Evolutionary conservation across 2,797 vertebrate species (phyloP).

Genomic region (Leptoclinus maculatus): DNA sequence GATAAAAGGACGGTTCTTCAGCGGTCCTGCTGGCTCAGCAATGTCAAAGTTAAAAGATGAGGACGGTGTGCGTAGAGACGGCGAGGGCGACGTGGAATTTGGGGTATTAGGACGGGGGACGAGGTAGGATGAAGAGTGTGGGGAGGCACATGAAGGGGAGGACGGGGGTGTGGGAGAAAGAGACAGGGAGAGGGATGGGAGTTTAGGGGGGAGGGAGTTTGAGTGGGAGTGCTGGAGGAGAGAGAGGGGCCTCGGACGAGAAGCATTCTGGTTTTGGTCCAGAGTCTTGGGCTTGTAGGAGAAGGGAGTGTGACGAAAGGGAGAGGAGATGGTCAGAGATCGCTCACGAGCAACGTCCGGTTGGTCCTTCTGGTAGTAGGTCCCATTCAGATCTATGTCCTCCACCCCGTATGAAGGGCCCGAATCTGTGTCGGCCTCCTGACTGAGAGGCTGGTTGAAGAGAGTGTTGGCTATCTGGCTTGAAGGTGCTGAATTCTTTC

Average conservation of each 20-base stretch:
- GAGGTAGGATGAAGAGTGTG: slow-evolving; percentile 82
- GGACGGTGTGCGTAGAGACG: slow-evolving; percentile 75
- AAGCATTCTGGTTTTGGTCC: slow-evolving; percentile 85
- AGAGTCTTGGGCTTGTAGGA: slow-evolving; percentile 81
- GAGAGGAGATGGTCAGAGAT: slow-evolving; percentile 86
- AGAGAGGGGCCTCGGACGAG: slow-evolving; percentile 83
- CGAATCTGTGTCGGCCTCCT: slow-evolving; percentile 63
- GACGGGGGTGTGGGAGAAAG: slow-evolving; percentile 84
- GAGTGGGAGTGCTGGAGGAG: slow-evolving; percentile 86
- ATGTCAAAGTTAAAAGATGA: slow-evolving; percentile 86
- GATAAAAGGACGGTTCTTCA: slow-evolving; percentile 73
- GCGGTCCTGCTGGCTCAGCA: slow-evolving; percentile 70
- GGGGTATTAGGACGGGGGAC: slow-evolving; percentile 82
- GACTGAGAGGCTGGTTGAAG: slow-evolving; percentile 74
- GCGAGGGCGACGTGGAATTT: slow-evolving; percentile 74
- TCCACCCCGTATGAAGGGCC: slow-evolving; percentile 68
- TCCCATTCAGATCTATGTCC: slow-evolving; percentile 81
- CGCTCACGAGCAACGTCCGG: slow-evolving; percentile 80
- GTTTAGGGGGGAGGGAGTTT: slow-evolving; percentile 85
- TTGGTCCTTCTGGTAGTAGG: slow-evolving; percentile 79
- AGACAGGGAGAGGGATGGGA: slow-evolving; percentile 83
- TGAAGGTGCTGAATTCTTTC: slow-evolving; percentile 86
- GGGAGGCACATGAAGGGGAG: slow-evolving; percentile 83
- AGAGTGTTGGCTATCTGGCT: slow-evolving; percentile 81
- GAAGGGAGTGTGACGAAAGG: slow-evolving; percentile 84